phyloP scores from a whole-genome alignment of 2,888 invertebrate genomes.

The Cephus sareptanus region DNA sequence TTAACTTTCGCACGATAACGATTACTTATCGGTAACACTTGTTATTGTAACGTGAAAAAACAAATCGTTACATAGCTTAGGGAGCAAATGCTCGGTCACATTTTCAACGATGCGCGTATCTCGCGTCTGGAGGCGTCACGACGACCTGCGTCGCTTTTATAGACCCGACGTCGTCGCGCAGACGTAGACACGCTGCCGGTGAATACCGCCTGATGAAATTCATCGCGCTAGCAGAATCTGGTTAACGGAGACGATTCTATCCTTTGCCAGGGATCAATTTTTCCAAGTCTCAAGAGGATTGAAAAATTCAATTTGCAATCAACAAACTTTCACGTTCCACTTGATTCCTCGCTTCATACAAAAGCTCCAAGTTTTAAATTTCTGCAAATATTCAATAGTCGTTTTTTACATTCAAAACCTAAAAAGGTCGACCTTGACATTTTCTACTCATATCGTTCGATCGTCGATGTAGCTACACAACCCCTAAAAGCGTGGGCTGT shows the following conservation, averaged over 20 bases:
- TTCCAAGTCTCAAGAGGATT: background rate
- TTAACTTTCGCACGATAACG: background rate
- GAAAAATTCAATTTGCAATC: background rate
- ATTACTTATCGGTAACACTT: background rate
- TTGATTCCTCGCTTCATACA: background rate
- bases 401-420: background rate
- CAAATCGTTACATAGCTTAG: background rate
- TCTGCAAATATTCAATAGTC: background rate
- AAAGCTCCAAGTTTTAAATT: background rate
- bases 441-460: background rate
- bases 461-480: background rate
- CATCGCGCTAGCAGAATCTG: background rate
- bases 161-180: slow-evolving; percentile 51
- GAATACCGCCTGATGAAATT: background rate
- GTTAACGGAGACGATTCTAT: background rate
- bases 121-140: slow-evolving; percentile 59
- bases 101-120: slow-evolving; percentile 53
- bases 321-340: background rate
- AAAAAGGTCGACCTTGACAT: background rate
- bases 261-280: background rate
- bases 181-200: slow-evolving; percentile 36
- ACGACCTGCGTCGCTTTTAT: slow-evolving; percentile 57
- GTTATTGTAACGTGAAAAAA: background rate
- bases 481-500: background rate
- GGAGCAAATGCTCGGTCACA: slow-evolving; percentile 35